Evolutionary conservation across 37 sponge, comb jelly and placozoan genomes (phyloP).

Genomic region (Beroe ovata): DNA sequence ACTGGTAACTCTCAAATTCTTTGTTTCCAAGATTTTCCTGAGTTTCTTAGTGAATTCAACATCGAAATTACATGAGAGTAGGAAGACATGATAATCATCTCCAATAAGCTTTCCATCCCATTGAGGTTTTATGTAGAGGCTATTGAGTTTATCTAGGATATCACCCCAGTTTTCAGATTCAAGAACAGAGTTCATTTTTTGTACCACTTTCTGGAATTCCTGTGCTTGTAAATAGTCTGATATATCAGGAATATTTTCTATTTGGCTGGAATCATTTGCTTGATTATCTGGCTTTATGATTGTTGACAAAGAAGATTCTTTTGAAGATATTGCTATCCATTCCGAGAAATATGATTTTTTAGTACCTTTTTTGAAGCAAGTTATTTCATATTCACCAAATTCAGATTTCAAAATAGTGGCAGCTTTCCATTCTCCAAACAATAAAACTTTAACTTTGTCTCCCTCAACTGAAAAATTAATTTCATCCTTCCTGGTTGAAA

Average conservation of each 20-base stretch:
- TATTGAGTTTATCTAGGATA: neutral
- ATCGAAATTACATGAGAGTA: slow-evolving; percentile 38
- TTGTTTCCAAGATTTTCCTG: neutral
- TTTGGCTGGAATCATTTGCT: neutral
- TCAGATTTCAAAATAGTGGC: slow-evolving; percentile 12
- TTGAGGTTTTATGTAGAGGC: slow-evolving; percentile 30
- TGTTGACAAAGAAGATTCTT: neutral
- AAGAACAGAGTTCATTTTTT: neutral
- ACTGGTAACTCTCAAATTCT: neutral
- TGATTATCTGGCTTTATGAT: neutral
- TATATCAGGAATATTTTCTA: neutral
- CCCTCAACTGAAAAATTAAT: slow-evolving; percentile 16
- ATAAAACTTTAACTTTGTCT: slow-evolving; percentile 45
- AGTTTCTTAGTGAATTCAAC: neutral
- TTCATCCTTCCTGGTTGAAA: neutral
- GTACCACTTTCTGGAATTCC: neutral
- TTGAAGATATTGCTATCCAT: neutral
- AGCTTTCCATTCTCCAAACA: slow-evolving; percentile 63
- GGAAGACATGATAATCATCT: slow-evolving; percentile 29
- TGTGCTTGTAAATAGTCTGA: neutral
- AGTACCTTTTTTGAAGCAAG: slow-evolving; percentile 52
- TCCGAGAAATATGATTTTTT: slow-evolving; percentile 53
- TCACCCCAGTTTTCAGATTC: slow-evolving; percentile 42
- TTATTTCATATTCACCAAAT: slow-evolving; percentile 50
- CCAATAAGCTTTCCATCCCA: slow-evolving; percentile 23